A percentile compares a stretch with the other conserved stretches of the same genome.
Conservation (phyloP, 1,140 invertebrate species). For the Dinoponera quadriceps region DNA sequence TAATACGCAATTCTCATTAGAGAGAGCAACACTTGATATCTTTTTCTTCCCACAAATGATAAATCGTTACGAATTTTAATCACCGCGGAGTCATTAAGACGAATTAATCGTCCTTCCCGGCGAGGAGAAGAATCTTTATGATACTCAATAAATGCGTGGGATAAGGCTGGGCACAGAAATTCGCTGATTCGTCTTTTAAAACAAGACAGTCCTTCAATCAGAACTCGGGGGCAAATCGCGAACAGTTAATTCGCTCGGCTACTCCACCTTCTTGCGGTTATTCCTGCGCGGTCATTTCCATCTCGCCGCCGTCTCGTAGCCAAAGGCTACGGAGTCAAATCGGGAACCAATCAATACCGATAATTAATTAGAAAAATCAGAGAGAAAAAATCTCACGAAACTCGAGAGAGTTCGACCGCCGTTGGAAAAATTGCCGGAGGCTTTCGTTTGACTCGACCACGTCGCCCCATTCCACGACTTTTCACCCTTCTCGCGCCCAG, state of each 20-base stretch:
- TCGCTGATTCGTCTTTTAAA: slow-evolving; percentile 55
- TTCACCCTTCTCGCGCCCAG: slow-evolving; percentile 44
- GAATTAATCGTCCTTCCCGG: background rate
- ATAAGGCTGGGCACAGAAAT: slow-evolving; percentile 59
- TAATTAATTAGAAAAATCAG: slow-evolving; percentile 82
- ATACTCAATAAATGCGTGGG: background rate
- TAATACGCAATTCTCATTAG: background rate
- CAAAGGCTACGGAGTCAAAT: slow-evolving; percentile 73
- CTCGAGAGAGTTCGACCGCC: slow-evolving; percentile 66
- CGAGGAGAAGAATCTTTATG: background rate
- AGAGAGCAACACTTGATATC: background rate
- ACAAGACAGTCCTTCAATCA: slow-evolving; percentile 69
- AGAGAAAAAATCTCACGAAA: slow-evolving; percentile 76
- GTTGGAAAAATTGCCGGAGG: slow-evolving; percentile 75
- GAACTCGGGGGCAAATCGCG: slow-evolving; percentile 67
- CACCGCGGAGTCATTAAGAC: slow-evolving; percentile 10
- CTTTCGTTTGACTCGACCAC: slow-evolving; percentile 67
- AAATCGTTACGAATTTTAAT: slow-evolving; percentile 20
- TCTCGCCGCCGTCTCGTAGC: slow-evolving; percentile 64
- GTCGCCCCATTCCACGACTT: slow-evolving; percentile 51
- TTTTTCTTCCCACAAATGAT: slow-evolving; percentile 12
- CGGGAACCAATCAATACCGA: slow-evolving; percentile 79
- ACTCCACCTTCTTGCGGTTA: slow-evolving; percentile 64
- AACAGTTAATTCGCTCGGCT: slow-evolving; percentile 73
- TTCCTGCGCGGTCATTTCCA: slow-evolving; percentile 72